Conservation (phyloP, 2,113 vertebrate genomes). For the Marmota flaviventris region DNA sequence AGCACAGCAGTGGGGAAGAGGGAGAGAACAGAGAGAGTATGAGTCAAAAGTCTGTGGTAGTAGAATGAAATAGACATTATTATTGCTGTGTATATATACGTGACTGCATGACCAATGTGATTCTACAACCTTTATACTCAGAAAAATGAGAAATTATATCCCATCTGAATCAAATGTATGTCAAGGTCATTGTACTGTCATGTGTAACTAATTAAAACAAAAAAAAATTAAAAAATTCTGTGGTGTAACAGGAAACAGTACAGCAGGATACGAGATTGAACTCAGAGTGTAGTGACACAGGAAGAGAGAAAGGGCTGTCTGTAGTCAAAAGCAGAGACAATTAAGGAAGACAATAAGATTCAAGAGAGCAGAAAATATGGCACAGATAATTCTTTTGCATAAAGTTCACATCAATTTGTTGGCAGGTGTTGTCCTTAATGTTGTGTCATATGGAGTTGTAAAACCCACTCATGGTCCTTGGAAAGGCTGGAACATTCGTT, state of each 20-base stretch:
- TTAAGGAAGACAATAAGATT: not conserved
- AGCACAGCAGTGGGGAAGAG: too few species aligned
- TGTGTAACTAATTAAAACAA: too few species aligned
- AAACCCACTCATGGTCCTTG: not conserved
- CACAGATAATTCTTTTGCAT: not conserved
- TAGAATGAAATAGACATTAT: too few species aligned
- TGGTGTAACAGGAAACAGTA: not conserved
- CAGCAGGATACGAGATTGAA: not conserved
- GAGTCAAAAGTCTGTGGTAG: not conserved
- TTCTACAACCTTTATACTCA: too few species aligned
- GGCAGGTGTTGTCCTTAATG: not conserved
- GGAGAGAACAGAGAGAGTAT: not conserved
- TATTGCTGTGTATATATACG: too few species aligned
- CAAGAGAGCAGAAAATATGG: not conserved
- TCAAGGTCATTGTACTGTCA: too few species aligned
- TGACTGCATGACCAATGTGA: too few species aligned
- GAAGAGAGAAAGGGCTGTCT: not conserved
- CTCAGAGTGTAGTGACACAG: not conserved
- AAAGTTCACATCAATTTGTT: not conserved
- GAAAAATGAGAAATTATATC: too few species aligned
- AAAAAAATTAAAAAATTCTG: not conserved
- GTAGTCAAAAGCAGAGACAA: not conserved
- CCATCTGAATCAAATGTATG: too few species aligned
- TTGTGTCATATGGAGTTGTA: too few species aligned
- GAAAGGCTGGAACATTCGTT: not conserved